Evolutionary conservation across 2,797 vertebrate genomes (phyloP), one percentile per base, ranked within the genome.

Genomic region (Rhynchonycteris naso): DNA sequence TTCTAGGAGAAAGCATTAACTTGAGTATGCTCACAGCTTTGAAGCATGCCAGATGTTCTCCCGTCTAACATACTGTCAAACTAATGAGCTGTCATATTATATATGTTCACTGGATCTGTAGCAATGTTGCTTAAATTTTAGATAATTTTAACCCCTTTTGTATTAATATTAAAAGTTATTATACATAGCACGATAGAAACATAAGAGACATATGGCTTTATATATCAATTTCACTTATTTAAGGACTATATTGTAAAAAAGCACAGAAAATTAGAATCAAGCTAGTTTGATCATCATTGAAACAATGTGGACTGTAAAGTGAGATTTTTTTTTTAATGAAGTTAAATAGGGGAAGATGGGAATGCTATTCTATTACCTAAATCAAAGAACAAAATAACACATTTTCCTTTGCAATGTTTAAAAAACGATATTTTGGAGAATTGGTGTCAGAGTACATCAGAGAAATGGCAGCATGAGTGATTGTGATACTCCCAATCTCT

Each of bases 101-200:
- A 26, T 75, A 12, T 12, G n/a, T 94, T 93, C 66, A 30, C 61
- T 35, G 72, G 12, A 35, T 85, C 15, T 43, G 22, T 74, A 86
- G 14, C 47, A 68, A 54, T 52, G 85, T 65, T 74, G 47, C 24
- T 79, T 91, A 86, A 63, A 50, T 84, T 90, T 90, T 56, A 89
- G 18, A 90, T 68, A 24, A 24, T 89, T 68, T 95, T 75, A 90
- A 71, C 33, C 24, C 4, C 8, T 43, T 75, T 75, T 43, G 58
- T 69, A 69, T 47, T 76, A 66, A 76, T 66, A 59, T 80, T 85
- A 69, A 79, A 65, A 72, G 1, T 66, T 47, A 82, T 68, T 8
- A 54, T 71, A 58, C 3, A 43, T 61, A 47, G 8, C 38, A 80
- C 22, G 75, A 50, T 16, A 21, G 28, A 84, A 71, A 33, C 43